Evolutionary conservation across 2,113 vertebrate genomes (phyloP), one percentile per base, ranked within the genome.

Genomic region (Lasiurus cinereus): DNA sequence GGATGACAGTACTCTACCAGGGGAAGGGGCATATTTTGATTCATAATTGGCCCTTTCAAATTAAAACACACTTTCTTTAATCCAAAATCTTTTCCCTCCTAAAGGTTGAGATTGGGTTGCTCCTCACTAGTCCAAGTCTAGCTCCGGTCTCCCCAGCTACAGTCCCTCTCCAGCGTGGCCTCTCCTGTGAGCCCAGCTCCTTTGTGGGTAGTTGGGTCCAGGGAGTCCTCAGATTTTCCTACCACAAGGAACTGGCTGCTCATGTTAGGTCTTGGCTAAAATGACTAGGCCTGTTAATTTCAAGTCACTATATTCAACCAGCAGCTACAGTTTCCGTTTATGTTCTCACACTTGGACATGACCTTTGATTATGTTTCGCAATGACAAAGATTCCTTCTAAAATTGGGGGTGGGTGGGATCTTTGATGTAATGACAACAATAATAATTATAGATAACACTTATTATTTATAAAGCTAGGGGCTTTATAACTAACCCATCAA

Each of bases 211-310:
- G 27, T 74, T 9, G 15, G 66, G 84, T 87, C 69, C 85, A 93
- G 80, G 83, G 86, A 91, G 70, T 72, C 86, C 90, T 97, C 93
- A 96, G 89, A 97, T 83, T 97, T 97, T 96, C 94, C 97, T 96
- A 96, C 96, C 97, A 93, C 96, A 96, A 76, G 85, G 92, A 96
- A 91, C 92, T 96, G 96, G 96, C 92, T 94, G 90, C 52, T 93
- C 93, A 59, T 50, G 13, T 43, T 39, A 19, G 21, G 90, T 95
- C 84, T 89, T 76, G 79, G 92, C 91, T 79, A 8, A 87, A 95
- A 83, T 56, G 56, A 96, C 50, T 16, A 72, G 76, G 64, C 39
- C 70, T 95, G 59, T 77, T 86, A 6, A 93, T 69, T 88, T 93
- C 70, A 95, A 93, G 39, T 87, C 79, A 66, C 64, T 72, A 67